Evolutionary conservation across 92 coral and sea anemone genomes (phyloP).

Genomic region (Epizoanthus illoricatus): DNA sequence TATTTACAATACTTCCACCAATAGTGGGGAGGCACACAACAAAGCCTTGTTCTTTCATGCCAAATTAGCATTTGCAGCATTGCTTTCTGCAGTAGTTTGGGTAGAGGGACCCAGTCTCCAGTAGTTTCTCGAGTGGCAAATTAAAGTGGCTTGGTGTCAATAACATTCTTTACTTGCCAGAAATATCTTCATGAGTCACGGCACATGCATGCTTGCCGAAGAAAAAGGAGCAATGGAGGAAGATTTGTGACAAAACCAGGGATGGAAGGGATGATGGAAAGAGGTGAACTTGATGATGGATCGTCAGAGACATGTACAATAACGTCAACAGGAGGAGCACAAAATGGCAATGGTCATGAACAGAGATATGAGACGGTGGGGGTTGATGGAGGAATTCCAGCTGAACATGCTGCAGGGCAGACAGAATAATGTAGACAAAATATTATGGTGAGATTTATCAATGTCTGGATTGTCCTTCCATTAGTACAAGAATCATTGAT

Average conservation of each 20-base stretch:
- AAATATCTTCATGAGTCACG: constrained; percentile 99
- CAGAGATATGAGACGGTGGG: constrained; percentile 32
- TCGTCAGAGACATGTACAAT: constrained; percentile 21
- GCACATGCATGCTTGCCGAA: constrained; percentile 97
- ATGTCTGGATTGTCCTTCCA: too few relatives aligned
- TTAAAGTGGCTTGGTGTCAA: too few relatives aligned
- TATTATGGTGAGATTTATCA: constrained; percentile 11
- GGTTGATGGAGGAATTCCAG: constrained; percentile 13
- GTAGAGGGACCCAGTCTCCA: too few relatives aligned
- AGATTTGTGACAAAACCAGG: constrained; percentile 91
- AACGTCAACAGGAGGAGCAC: constrained; percentile 25
- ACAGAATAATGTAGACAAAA: constrained; percentile 20
- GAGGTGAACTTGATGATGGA: constrained; percentile 1
- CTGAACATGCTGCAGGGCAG: constrained; percentile 21
- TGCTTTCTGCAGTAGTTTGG: too few relatives aligned
- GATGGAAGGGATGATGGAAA: constrained; percentile 1
- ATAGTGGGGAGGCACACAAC: not conserved
- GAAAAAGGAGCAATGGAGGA: constrained; percentile 96
- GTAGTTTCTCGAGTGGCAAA: not conserved
- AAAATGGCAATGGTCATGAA: constrained; percentile 28
- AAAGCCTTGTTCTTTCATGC: too few relatives aligned
- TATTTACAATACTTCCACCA: not conserved
- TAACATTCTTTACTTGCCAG: constrained; percentile 31
- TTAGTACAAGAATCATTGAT: too few relatives aligned
- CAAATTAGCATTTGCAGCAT: too few relatives aligned